Percentiles rank a stretch among this genome's conserved stretches.
Evolutionary conservation across 2,888 invertebrate species (phyloP).

Genomic region (Scaptomyza tumidula): DNA sequence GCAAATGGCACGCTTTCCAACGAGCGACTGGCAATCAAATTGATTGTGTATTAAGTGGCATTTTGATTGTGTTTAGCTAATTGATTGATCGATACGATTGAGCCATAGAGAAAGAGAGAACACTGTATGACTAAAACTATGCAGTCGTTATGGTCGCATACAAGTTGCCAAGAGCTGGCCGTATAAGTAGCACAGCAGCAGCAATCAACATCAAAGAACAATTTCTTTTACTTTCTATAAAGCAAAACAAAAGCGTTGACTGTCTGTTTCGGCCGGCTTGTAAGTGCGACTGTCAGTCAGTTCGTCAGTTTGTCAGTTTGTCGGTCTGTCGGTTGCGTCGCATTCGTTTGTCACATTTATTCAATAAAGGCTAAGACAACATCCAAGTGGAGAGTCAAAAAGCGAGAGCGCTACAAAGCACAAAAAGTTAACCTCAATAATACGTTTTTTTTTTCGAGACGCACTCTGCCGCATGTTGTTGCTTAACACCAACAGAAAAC

Average conservation of each 20-base stretch:
- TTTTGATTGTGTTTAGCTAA: conserved; percentile 61
- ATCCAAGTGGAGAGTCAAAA: conserved; percentile 64
- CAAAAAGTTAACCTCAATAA: conserved; percentile 73
- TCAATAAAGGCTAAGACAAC: conserved; percentile 75
- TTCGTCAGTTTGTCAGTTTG: conserved; percentile 46
- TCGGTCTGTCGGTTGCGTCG: conserved; percentile 48
- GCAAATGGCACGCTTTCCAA: conserved; percentile 69
- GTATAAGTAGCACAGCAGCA: conserved; percentile 65
- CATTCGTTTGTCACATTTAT: conserved; percentile 68
- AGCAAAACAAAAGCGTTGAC: conserved; percentile 57
- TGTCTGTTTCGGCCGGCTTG: conserved; percentile 27
- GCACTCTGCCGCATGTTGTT: conserved; percentile 69
- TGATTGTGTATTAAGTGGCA: conserved; percentile 45
- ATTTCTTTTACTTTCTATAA: conserved; percentile 79
- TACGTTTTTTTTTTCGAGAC: conserved; percentile 51
- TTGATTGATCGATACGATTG: conserved; percentile 65
- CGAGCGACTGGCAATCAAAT: conserved; percentile 40
- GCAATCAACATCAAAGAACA: conserved; percentile 66
- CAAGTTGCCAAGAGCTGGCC: conserved; percentile 22
- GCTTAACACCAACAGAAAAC: conserved; percentile 61
- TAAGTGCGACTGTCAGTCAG: conserved; percentile 31
- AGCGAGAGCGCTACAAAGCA: conserved; percentile 66
- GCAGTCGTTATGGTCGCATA: conserved; percentile 4
- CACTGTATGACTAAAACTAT: conserved; percentile 12
- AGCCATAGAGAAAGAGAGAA: conserved; percentile 17